Base-by-base conservation (phyloP, 2,888 invertebrate genomes). In the Aelia acuminata region DNA sequence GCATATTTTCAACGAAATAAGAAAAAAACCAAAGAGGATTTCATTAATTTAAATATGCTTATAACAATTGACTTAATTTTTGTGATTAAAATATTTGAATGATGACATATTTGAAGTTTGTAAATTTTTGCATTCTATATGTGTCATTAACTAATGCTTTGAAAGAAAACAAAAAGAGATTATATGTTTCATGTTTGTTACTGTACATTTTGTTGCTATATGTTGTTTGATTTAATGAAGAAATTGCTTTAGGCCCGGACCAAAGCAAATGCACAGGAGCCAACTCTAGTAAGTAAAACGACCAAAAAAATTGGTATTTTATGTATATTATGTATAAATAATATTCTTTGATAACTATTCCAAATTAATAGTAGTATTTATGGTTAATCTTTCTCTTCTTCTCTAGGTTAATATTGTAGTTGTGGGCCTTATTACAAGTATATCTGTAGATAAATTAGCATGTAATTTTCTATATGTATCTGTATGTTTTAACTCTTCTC, bases 241-340 rank as follows among this genome's bases (percentile, higher is more conserved):
- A 63, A 48, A 89, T 89, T 85, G 87, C 84, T 90, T 90, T 90
- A 94, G 94, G 94, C 94, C 94, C 94, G 91, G 94, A 94, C 92
- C 92, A 93, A 92, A 93, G 93, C 92, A 93, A 93, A 92, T 94
- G 94, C 93, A 92, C 93, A 92, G 93, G 93, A 92, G 92, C 92
- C 91, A 93, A 93, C 92, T 93, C 93, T 92, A 94, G 94, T 94
- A 94, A 94, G 94, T 94, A 94, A 90, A 63, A 88, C n/a, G 50
- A 22, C 50, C 88, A 50, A 75, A 70, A 84, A 88, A 85, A 86
- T 47, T 85, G 48, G 85, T 63, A 70, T 70, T 85, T 57, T 57
- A 85, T 85, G 49, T 53, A 48, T 85, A 70, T 70, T n/a, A n/a
- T n/a, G n/a, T n/a, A n/a, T 15, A 39, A 85, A 57, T 85, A 70